These are phyloP conservation scores for Caenorhabditis zanzibari DNA, from an alignment of 2,888 invertebrate genomes.

Conservation along the genomic window DNA sequence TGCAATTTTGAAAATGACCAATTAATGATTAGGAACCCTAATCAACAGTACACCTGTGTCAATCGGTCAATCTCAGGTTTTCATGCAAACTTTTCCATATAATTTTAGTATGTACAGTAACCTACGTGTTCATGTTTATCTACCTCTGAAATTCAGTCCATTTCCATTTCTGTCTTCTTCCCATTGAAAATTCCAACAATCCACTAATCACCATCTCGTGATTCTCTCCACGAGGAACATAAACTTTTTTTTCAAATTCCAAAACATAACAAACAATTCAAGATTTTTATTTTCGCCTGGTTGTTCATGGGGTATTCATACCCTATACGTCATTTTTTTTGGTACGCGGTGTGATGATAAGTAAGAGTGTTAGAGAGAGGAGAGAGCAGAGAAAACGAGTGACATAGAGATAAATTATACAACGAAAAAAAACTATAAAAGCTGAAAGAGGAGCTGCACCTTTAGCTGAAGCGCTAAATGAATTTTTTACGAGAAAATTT, in stretches of 20 bases:
- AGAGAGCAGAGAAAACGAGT: conserved; percentile 19
- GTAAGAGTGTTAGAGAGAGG: conserved; percentile 1
- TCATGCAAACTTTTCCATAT: no score
- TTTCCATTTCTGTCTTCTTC: background rate
- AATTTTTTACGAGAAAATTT: conserved; percentile 30
- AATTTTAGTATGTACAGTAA: no score
- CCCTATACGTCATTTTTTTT: conserved; percentile 59
- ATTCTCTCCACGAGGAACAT: background rate
- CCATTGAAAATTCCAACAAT: no score
- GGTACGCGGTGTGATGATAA: conserved; percentile 3
- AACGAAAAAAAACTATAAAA: conserved; percentile 22
- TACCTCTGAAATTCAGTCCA: no score
- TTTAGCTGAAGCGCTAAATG: conserved; percentile 69
- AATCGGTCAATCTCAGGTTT: no score
- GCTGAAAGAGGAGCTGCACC: conserved; percentile 42
- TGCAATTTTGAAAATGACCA: no score
- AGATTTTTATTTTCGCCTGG: conserved; percentile 35
- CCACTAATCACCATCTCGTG: background rate
- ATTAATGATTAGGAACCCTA: no score
- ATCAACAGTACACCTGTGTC: no score
- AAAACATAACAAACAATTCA: conserved; percentile 24
- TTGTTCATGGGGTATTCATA: conserved; percentile 55
- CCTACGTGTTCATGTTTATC: no score
- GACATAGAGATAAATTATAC: conserved; percentile 37
- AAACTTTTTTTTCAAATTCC: background rate